Base-by-base conservation (phyloP, 53 echinoderm and acorn worm genomes). In the Apostichopus leukothele region DNA sequence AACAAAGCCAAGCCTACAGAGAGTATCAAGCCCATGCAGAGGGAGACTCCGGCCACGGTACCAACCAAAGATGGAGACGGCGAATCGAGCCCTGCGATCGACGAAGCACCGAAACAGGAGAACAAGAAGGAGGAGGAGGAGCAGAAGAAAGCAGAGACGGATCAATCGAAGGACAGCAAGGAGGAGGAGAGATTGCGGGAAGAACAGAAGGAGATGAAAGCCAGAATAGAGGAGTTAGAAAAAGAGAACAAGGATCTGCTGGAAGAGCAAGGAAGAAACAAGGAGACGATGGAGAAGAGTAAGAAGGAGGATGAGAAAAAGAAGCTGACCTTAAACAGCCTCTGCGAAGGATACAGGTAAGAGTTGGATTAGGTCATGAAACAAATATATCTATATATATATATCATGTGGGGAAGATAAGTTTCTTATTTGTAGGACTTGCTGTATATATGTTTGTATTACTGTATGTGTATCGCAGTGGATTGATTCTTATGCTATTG, bases 341-440 rank as follows among this genome's bases (percentile, higher is more conserved):
- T 90, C 18, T 89, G 80, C 83, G 92, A 92, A 75, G 88, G 90
- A 21, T 92, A 89, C 88, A 92, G 92, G 92, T 92, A 75, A 50
- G 66, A 76, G 18, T 39, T 39, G 39, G 39, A 39, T 39, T 3
- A 2, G 39, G 39, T 39, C 0, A 39, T 39, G 39, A 39, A 39
- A 39, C 39, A 39, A 39, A 39, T 39, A 39, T 39, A 25, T 25
- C 25, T 25, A 39, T 2, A 39, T 39, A 39, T 39, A 39, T 39
- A 39, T 39, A 39, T 39, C 39, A 39, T 39, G 39, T 39, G 39
- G 39, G 39, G 39, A 39, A 39, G 39, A 39, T 39, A 39, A 39
- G 39, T 39, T 39, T 39, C 39, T 39, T 39, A 39, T 39, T 39
- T 39, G 39, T 39, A 39, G 39, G 39, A 39, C 39, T 39, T 39